Conservation (phyloP, 2,888 invertebrate species). For the Autographa gamma region DNA sequence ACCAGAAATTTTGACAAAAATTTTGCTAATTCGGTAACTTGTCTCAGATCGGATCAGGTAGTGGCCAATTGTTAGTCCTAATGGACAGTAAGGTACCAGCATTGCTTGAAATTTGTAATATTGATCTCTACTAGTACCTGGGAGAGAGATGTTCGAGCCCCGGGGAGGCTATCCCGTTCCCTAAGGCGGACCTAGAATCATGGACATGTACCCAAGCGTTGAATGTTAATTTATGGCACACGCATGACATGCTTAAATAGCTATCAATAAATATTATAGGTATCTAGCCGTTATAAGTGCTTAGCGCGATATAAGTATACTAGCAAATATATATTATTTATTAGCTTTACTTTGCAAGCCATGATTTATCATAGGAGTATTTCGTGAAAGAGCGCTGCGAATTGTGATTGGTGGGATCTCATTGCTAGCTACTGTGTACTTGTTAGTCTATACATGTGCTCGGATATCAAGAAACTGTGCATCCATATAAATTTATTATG, state of each 20-base stretch:
- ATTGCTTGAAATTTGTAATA: constrained; percentile 49
- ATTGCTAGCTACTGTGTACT: neutral
- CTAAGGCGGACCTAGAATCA: constrained; percentile 66
- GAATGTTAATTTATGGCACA: constrained; percentile 1
- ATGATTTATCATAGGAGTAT: neutral
- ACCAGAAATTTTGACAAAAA: constrained; percentile 10
- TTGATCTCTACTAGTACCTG: constrained; percentile 60
- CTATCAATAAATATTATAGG: constrained; percentile 12
- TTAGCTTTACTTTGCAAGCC: constrained; percentile 14
- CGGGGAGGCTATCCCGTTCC: constrained; percentile 59
- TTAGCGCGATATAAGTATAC: constrained; percentile 3
- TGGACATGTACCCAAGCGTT: constrained; percentile 43
- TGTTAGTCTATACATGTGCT: neutral
- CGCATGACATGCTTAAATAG: constrained; percentile 8
- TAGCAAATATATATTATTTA: neutral
- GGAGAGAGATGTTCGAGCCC: constrained; percentile 61
- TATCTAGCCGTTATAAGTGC: neutral
- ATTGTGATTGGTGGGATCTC: neutral
- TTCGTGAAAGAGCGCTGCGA: neutral
- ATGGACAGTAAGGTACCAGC: constrained; percentile 56
- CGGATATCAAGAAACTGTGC: constrained; percentile 10
- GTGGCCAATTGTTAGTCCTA: constrained; percentile 20
- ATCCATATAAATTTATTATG: neutral
- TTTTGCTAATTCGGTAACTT: constrained; percentile 12
- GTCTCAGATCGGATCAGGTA: neutral